Evolutionary conservation across 2,797 vertebrate genomes (phyloP).

Genomic region (Anisognathus igniventris): DNA sequence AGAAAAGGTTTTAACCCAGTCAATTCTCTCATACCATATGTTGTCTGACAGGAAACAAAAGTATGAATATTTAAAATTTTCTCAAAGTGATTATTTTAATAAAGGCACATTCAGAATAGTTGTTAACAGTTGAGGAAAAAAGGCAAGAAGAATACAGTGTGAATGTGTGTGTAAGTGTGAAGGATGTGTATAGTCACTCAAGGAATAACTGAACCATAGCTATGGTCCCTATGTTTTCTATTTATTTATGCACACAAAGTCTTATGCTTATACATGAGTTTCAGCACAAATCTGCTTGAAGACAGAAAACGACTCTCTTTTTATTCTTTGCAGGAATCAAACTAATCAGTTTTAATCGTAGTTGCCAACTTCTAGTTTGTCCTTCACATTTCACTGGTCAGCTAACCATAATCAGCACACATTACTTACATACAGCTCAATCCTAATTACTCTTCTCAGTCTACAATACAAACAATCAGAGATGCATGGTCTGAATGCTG

Average conservation of each 20-base stretch:
- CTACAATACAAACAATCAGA: slow-evolving; percentile 46
- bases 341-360: slow-evolving; percentile 49
- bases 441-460: slow-evolving; percentile 69
- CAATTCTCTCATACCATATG: background rate
- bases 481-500: background rate
- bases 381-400: slow-evolving; percentile 85
- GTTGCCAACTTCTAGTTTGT: slow-evolving; percentile 71
- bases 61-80: background rate
- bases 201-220: background rate
- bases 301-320: background rate
- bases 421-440: slow-evolving; percentile 62
- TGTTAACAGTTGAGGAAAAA: background rate
- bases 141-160: background rate
- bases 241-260: background rate
- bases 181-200: background rate
- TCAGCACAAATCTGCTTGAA: background rate
- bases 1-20: background rate
- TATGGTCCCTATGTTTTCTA: background rate
- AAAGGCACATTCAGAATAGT: background rate
- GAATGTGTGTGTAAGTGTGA: background rate
- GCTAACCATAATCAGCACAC: slow-evolving; percentile 70
- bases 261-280: background rate
- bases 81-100: background rate
- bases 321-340: background rate
- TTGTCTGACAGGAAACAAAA: background rate